Evolutionary conservation across 2,797 vertebrate species (phyloP).

Genomic region (Semaprochilodus insignis): DNA sequence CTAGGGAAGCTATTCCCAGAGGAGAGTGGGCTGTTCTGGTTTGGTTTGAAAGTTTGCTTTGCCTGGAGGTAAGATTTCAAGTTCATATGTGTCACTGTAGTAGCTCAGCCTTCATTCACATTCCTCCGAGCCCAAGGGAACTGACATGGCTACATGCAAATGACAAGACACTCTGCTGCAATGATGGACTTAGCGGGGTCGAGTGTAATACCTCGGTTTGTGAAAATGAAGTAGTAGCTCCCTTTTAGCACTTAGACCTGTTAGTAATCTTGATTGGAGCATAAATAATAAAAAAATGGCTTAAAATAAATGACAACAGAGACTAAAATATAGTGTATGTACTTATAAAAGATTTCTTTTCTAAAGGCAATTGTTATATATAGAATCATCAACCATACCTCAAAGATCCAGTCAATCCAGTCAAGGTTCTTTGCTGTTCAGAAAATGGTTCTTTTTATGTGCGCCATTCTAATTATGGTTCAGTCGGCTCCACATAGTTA

Average conservation of each 20-base stretch:
- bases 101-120: constrained; percentile 45
- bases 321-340: neutral
- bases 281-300: neutral
- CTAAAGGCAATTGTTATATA: neutral
- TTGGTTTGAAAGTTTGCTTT: constrained; percentile 36
- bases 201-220: constrained; percentile 16
- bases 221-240: neutral
- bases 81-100: constrained; percentile 42
- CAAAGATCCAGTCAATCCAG: neutral
- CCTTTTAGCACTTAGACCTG: no score
- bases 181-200: constrained; percentile 14
- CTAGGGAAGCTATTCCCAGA: constrained; percentile 21
- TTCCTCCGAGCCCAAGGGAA: constrained; percentile 16
- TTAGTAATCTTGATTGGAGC: neutral
- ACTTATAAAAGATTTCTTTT: neutral
- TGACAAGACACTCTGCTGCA: constrained; percentile 8
- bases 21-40: constrained; percentile 31
- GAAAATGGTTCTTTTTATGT: neutral
- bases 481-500: neutral
- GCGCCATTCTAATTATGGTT: neutral
- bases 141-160: constrained; percentile 41
- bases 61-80: constrained; percentile 45
- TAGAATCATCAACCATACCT: neutral
- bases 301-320: neutral
- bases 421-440: neutral